phyloP scores from a whole-genome alignment of 2,797 vertebrate species.

The Anniella stebbinsi region DNA sequence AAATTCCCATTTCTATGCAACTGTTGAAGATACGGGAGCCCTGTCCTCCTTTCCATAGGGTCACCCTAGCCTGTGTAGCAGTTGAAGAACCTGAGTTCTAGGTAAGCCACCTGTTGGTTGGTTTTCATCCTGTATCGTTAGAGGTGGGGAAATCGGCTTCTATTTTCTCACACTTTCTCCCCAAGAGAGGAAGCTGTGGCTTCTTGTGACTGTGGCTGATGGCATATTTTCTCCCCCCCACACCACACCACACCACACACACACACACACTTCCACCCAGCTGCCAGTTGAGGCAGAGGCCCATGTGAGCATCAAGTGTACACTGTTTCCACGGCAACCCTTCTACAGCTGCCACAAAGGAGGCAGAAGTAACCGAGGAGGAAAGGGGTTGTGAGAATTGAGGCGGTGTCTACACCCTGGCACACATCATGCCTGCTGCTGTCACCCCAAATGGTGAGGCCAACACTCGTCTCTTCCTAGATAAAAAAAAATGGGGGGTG shows the following conservation, averaged over 20 bases:
- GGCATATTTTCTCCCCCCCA: background rate
- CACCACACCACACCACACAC: background rate
- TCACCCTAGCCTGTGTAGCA: too few relatives aligned
- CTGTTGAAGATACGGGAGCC: too few relatives aligned
- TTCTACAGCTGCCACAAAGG: background rate
- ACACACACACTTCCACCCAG: background rate
- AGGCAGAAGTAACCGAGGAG: background rate
- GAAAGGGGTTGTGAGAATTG: background rate
- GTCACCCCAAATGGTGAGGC: constrained; percentile 42
- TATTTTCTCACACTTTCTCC: background rate
- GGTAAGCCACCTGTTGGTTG: background rate
- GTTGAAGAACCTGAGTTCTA: background rate
- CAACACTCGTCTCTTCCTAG: background rate
- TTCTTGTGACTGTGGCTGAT: background rate
- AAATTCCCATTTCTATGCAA: too few relatives aligned
- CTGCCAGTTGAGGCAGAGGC: background rate
- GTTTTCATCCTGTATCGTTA: too few relatives aligned
- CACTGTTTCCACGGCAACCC: constrained; percentile 45
- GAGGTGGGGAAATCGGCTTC: background rate
- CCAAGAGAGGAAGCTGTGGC: background rate
- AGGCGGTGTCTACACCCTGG: fast-evolving
- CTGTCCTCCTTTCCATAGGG: too few relatives aligned
- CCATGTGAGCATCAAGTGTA: background rate
- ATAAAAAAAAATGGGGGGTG: too few relatives aligned
- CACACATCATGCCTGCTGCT: background rate